A percentile compares a stretch with the other conserved stretches of the same genome.
Evolutionary conservation across 2,888 invertebrate species (phyloP).

Genomic region (Copidosoma aretas): DNA sequence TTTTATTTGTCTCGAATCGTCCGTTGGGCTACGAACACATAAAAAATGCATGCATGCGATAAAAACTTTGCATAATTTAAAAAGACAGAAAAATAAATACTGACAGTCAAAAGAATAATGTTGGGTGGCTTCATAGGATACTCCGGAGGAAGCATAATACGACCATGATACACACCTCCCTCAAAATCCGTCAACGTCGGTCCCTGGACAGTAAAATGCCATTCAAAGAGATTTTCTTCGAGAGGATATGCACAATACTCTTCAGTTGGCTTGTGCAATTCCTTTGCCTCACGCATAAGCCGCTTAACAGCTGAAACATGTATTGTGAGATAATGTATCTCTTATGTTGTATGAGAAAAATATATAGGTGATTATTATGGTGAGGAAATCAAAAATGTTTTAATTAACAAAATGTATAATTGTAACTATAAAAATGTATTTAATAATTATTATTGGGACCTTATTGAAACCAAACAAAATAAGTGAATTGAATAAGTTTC

Average conservation of each 20-base stretch:
- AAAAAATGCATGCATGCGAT: not conserved
- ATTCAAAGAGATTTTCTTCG: slow-evolving; percentile 95
- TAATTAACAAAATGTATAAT: too few species aligned
- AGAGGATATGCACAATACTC: slow-evolving; percentile 89
- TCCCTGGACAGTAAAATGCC: slow-evolving; percentile 95
- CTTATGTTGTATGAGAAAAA: too few species aligned
- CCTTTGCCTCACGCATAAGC: slow-evolving; percentile 89
- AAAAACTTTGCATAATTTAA: not conserved
- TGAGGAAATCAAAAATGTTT: too few species aligned
- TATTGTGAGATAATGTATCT: too few species aligned
- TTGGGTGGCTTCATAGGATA: slow-evolving; percentile 98
- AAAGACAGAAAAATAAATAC: slow-evolving; percentile 44
- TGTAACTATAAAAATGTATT: too few species aligned
- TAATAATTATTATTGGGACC: too few species aligned
- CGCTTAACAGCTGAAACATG: slow-evolving; percentile 80
- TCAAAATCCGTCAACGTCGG: slow-evolving; percentile 89
- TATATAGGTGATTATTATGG: too few species aligned
- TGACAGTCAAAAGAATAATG: slow-evolving; percentile 87
- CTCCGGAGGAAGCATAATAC: slow-evolving; percentile 89
- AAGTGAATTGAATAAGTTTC: too few species aligned
- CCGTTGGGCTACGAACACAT: slow-evolving; percentile 82
- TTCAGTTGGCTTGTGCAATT: slow-evolving; percentile 85
- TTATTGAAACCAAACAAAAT: too few species aligned
- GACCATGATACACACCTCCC: slow-evolving; percentile 89
- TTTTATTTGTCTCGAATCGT: slow-evolving; percentile 90